These are phyloP conservation scores for Erithacus rubecula DNA, from an alignment of 2,797 vertebrate genomes.

Conservation along the genomic window DNA sequence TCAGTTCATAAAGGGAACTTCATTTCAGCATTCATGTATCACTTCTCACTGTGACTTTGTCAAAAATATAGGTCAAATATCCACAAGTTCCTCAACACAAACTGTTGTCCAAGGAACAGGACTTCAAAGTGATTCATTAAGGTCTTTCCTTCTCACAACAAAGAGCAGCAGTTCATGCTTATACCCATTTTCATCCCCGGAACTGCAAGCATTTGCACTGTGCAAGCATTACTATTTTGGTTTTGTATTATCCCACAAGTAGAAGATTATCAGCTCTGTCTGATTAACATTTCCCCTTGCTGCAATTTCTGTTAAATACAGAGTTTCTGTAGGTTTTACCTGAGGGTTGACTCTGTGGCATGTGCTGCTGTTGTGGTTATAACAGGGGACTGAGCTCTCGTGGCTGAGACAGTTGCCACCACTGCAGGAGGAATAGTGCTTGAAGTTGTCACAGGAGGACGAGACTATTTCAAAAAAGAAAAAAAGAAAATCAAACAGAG, in stretches of 20 bases:
- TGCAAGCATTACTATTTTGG: neutral
- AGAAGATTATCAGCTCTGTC: neutral
- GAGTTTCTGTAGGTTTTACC: conserved; percentile 71
- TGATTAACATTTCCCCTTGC: neutral
- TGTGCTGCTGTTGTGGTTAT: conserved; percentile 91
- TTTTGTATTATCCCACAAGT: neutral
- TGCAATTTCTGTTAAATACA: neutral
- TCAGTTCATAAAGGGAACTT: neutral
- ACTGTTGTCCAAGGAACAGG: neutral
- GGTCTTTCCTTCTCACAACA: neutral
- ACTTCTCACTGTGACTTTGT: neutral
- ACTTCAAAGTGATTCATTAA: neutral
- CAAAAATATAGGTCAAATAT: neutral
- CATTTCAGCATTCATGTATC: neutral
- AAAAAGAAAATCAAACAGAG: neutral
- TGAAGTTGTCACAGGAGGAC: conserved; percentile 89
- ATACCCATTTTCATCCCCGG: neutral
- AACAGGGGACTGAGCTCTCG: conserved; percentile 92
- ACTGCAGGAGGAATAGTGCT: conserved; percentile 92
- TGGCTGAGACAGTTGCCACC: conserved; percentile 92
- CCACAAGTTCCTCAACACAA: neutral
- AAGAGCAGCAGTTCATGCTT: neutral
- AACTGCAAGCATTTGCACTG: neutral
- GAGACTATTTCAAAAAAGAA: conserved; percentile 79
- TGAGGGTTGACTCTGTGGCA: conserved; percentile 87